Percentiles rank a stretch among this genome's conserved stretches.
phyloP scores from a whole-genome alignment of 2,888 invertebrate genomes.

The Abrostola tripartita region DNA sequence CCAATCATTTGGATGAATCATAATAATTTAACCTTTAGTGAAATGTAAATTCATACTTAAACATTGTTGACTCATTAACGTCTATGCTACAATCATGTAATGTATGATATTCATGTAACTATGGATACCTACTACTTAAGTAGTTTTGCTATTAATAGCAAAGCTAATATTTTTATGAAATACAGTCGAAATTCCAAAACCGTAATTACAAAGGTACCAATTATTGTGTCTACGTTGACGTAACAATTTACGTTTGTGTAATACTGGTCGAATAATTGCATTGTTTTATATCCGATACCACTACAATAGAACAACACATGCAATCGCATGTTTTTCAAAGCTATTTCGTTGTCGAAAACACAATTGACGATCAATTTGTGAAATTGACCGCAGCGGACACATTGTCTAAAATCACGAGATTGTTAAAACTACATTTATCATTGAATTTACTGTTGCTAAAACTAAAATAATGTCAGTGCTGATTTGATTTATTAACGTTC shows the following conservation, averaged over 20 bases:
- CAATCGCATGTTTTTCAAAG: slow-evolving; percentile 66
- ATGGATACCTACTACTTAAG: background rate
- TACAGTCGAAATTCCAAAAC: slow-evolving; percentile 47
- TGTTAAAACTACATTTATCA: slow-evolving; percentile 49
- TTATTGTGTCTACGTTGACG: slow-evolving; percentile 56
- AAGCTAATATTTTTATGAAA: slow-evolving; percentile 18
- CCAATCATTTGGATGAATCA: slow-evolving; percentile 50
- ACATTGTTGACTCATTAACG: slow-evolving; percentile 22
- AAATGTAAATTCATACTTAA: slow-evolving; percentile 46
- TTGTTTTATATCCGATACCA: slow-evolving; percentile 67
- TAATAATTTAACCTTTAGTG: slow-evolving; percentile 50
- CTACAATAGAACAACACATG: slow-evolving; percentile 66
- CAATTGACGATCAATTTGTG: slow-evolving; percentile 62
- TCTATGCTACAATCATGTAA: background rate
- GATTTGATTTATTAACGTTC: slow-evolving; percentile 22
- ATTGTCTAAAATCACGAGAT: slow-evolving; percentile 58
- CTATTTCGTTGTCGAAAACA: slow-evolving; percentile 61
- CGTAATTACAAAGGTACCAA: slow-evolving; percentile 50
- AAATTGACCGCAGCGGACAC: slow-evolving; percentile 58
- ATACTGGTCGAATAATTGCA: slow-evolving; percentile 63
- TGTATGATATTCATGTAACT: background rate
- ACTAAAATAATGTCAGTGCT: slow-evolving; percentile 21
- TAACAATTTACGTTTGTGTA: slow-evolving; percentile 60
- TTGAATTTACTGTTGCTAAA: slow-evolving; percentile 32
- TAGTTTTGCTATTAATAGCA: background rate